Evolutionary conservation across 2,888 invertebrate species (phyloP).

Genomic region (Leucophenga montana): DNA sequence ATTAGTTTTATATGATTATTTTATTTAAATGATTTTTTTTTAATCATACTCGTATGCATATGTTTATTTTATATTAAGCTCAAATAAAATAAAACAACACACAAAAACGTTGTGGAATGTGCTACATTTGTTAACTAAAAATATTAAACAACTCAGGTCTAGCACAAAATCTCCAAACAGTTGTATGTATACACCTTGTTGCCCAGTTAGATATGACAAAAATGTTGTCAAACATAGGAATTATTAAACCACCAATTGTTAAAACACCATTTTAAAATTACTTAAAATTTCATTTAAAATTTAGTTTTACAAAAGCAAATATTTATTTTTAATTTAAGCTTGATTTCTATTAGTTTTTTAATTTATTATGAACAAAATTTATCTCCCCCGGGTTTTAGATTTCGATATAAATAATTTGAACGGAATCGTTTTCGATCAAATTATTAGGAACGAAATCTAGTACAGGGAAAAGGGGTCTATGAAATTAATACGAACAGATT

Average conservation of each 20-base stretch:
- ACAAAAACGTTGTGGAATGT: conserved; percentile 31
- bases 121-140: conserved; percentile 28
- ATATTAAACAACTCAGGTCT: conserved; percentile 24
- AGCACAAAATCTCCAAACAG: conserved; percentile 21
- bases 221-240: conserved; percentile 2
- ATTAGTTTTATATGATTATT: conserved; percentile 26
- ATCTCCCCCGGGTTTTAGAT: no score
- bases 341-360: conserved; percentile 11
- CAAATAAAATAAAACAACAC: conserved; percentile 33
- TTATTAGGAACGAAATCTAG: no score
- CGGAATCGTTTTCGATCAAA: no score
- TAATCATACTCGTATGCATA: no score
- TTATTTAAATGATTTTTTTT: conserved; percentile 21
- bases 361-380: conserved; percentile 16
- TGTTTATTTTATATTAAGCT: conserved; percentile 14
- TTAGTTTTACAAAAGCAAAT: conserved; percentile 1
- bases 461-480: background rate
- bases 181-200: conserved; percentile 29
- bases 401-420: no score
- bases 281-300: background rate
- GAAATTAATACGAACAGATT: background rate
- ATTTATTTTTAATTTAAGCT: conserved; percentile 9
- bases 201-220: conserved; percentile 20
- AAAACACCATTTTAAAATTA: no score
- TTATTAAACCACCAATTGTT: background rate